phyloP scores from a whole-genome alignment of 2,888 invertebrate genomes.

The Drosophila percnosoma region DNA sequence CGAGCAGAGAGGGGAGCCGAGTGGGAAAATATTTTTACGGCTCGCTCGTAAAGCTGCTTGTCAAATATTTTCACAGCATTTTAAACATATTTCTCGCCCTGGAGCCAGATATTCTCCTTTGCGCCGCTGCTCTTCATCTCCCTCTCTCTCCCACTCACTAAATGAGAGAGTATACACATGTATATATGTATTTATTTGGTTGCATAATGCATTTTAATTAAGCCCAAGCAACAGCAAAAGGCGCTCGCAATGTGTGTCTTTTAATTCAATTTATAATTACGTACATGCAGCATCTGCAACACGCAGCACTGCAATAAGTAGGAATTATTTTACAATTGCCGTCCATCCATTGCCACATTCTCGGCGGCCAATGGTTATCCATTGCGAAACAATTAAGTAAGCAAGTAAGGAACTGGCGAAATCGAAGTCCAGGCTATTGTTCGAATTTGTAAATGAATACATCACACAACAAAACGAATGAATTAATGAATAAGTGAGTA shows the following conservation, averaged over 20 bases:
- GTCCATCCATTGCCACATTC: slow-evolving; percentile 22
- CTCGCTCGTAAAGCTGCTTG: slow-evolving; percentile 71
- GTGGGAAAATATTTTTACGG: slow-evolving; percentile 69
- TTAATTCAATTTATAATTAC: slow-evolving; percentile 77
- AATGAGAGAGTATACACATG: background rate
- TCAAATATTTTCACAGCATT: slow-evolving; percentile 72
- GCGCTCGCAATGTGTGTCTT: slow-evolving; percentile 60
- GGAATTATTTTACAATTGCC: slow-evolving; percentile 31
- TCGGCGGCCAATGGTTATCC: slow-evolving; percentile 5
- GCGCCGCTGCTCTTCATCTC: background rate
- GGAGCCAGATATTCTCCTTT: background rate
- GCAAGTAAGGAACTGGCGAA: slow-evolving; percentile 56
- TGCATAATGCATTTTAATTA: slow-evolving; percentile 75
- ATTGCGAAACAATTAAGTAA: slow-evolving; percentile 60
- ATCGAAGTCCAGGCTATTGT: slow-evolving; percentile 56
- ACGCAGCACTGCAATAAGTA: slow-evolving; percentile 2
- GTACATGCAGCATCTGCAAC: slow-evolving; percentile 42
- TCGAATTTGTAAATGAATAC: slow-evolving; percentile 52
- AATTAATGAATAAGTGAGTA: slow-evolving; percentile 21
- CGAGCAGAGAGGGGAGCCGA: background rate
- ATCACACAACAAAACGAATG: slow-evolving; percentile 1
- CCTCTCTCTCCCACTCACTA: too few relatives aligned
- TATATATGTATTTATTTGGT: slow-evolving; percentile 20
- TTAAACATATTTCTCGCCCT: slow-evolving; percentile 53
- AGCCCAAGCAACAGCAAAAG: slow-evolving; percentile 59